A percentile compares a stretch with the other conserved stretches of the same genome.
phyloP scores from a whole-genome alignment of 2,113 vertebrate genomes.

The Microtus ochrogaster region DNA sequence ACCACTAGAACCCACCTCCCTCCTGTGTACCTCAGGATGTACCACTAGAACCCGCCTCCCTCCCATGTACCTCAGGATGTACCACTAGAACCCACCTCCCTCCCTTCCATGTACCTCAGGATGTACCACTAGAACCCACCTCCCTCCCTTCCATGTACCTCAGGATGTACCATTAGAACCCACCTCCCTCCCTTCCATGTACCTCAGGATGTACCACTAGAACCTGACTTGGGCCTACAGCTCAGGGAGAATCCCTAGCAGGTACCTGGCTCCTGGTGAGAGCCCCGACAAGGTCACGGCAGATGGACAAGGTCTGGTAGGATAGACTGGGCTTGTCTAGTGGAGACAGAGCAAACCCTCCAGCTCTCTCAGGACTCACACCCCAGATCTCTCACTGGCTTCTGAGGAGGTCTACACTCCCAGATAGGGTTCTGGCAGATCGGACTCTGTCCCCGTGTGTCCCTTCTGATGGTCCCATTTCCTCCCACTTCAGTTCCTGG shows the following conservation, averaged over 20 bases:
- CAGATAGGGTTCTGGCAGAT: neutral
- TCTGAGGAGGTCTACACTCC: accelerated
- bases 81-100: neutral
- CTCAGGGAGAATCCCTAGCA: neutral
- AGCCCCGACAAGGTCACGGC: neutral
- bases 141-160: no score
- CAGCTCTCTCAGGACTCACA: neutral
- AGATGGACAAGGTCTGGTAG: neutral
- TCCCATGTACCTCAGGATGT: neutral
- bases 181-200: neutral
- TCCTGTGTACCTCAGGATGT: neutral
- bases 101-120: no score
- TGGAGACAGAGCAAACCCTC: no score
- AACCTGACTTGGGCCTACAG: neutral
- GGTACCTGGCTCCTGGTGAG: no score
- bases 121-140: neutral
- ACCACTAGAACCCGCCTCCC: neutral
- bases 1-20: no score
- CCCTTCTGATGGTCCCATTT: neutral
- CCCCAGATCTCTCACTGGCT: neutral
- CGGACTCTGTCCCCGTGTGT: accelerated
- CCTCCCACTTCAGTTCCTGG: conserved; percentile 91
- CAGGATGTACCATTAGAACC: neutral
- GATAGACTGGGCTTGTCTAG: accelerated
- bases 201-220: neutral